These are phyloP conservation scores for Rhagonycha lutea DNA, from an alignment of 2,888 invertebrate genomes.

Conservation along the genomic window DNA sequence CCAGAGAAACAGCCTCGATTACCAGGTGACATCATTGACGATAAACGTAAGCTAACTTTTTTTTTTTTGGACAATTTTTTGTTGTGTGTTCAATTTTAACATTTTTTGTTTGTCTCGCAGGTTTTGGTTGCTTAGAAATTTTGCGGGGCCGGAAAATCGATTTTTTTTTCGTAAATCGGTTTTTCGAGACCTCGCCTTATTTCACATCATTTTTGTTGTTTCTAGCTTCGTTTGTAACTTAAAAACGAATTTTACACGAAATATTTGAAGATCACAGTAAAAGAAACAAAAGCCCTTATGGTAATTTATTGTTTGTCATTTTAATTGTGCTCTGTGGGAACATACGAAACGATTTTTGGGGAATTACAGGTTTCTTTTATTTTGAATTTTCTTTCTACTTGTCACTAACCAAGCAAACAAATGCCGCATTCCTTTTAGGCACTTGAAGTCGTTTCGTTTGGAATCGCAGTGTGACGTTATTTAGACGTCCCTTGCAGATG, in stretches of 20 bases:
- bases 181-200: neutral
- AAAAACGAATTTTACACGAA: neutral
- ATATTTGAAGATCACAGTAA: neutral
- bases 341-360: too few relatives aligned
- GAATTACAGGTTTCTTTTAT: too few relatives aligned
- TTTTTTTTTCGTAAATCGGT: neutral
- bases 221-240: neutral
- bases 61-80: neutral
- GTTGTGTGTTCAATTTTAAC: neutral
- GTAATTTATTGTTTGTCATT: too few relatives aligned
- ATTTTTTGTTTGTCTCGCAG: neutral
- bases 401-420: too few relatives aligned
- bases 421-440: too few relatives aligned
- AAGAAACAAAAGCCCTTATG: neutral
- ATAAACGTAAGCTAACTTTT: constrained; percentile 57
- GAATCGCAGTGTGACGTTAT: too few relatives aligned
- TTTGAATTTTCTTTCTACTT: too few relatives aligned
- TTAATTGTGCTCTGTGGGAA: too few relatives aligned
- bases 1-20: constrained; percentile 52
- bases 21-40: constrained; percentile 42
- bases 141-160: neutral
- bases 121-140: neutral
- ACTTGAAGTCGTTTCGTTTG: too few relatives aligned
- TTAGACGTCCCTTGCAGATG: too few relatives aligned
- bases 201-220: neutral